Evolutionary conservation across 2,888 invertebrate genomes (phyloP).

Genomic region (Pogonocherus hispidulus): DNA sequence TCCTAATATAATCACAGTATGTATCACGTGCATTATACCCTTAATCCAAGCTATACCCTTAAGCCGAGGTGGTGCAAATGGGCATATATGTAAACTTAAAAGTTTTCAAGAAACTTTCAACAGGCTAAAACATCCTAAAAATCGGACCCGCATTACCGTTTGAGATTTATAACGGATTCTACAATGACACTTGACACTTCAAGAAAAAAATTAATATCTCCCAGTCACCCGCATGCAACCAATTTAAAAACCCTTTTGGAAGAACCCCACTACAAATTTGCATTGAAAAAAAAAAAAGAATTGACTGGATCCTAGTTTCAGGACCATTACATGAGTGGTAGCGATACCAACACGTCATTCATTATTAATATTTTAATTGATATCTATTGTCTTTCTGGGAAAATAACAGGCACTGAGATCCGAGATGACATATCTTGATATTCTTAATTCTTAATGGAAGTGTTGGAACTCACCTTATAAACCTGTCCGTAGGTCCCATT

Average conservation of each 20-base stretch:
- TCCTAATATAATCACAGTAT: no score
- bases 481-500: slow-evolving; percentile 99
- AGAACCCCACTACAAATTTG: neutral
- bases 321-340: neutral
- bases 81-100: no score
- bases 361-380: slow-evolving; percentile 36
- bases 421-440: slow-evolving; percentile 50
- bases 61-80: no score
- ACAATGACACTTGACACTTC: no score
- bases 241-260: neutral
- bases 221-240: neutral
- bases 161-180: no score
- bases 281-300: neutral
- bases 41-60: no score
- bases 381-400: slow-evolving; percentile 47
- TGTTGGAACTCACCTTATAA: slow-evolving; percentile 85
- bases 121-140: no score
- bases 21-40: no score
- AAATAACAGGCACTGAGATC: slow-evolving; percentile 23
- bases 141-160: no score
- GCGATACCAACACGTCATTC: slow-evolving; percentile 17
- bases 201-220: no score
- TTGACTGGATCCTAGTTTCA: neutral
- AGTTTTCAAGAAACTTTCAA: no score
- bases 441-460: slow-evolving; percentile 36